Evolutionary conservation across 1,140 invertebrate species (phyloP).

Genomic region (Ladona fulva): DNA sequence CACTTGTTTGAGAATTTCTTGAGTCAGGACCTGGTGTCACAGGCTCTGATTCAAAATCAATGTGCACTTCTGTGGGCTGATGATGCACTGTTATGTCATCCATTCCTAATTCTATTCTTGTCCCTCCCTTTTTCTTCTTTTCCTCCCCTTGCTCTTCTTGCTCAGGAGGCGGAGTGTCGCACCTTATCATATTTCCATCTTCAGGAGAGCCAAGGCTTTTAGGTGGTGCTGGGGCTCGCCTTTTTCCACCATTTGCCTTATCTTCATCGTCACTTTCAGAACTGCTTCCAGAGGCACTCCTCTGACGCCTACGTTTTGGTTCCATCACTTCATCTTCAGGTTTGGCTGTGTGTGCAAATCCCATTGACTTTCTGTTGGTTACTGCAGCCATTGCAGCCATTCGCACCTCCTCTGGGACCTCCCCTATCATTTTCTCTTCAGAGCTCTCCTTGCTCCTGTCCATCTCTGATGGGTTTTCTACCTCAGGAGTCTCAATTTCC

Average conservation of each 20-base stretch:
- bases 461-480: constrained; percentile 22
- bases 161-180: neutral
- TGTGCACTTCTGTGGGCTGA: neutral
- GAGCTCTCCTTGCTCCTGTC: constrained; percentile 17
- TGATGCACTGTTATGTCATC: neutral
- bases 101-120: neutral
- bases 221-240: constrained; percentile 26
- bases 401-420: constrained; percentile 56
- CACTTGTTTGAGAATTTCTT: constrained; percentile 18
- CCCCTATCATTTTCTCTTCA: constrained; percentile 28
- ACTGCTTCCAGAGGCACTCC: constrained; percentile 20
- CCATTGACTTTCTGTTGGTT: constrained; percentile 47
- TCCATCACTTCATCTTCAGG: neutral
- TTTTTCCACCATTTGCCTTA: constrained; percentile 18
- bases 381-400: constrained; percentile 57
- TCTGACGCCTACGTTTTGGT: neutral
- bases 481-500: constrained; percentile 19
- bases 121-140: neutral
- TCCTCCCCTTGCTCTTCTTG: neutral
- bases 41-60: neutral
- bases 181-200: neutral
- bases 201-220: neutral
- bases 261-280: constrained; percentile 18
- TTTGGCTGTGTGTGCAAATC: too few relatives aligned
- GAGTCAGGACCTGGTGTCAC: constrained; percentile 31